Evolutionary conservation across 2,797 vertebrate genomes (phyloP), one percentile per base, ranked within the genome.

Genomic region (Mus caroli): DNA sequence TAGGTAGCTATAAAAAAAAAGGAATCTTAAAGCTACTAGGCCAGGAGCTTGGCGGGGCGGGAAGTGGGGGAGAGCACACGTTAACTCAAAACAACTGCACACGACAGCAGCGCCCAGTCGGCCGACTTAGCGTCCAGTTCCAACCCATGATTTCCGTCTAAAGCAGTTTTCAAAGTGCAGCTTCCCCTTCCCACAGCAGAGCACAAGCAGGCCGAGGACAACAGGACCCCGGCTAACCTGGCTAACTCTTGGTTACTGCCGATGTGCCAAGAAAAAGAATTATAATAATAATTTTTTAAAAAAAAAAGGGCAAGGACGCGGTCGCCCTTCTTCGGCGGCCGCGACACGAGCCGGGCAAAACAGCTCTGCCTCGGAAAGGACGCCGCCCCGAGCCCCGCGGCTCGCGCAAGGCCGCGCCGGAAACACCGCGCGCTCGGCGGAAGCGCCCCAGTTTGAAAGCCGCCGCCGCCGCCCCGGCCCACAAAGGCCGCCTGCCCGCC

Each of bases 341-440:
- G 28, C 24, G 50, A 15, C 69, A 11, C 43, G 11, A 56, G 28
- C 31, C 1, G 15, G 37, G 56, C 3, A 9, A 89, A 90, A 46
- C 88, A 43, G 89, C 60, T 75, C 4, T 8, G 22, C 43, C 78
- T 50, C 22, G 69, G 52, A 17, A 17, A 50, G 24, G 43, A 9
- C 43, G 73, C 46, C 78, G 64, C 94, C 92, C 82, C 43, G 6
- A 67, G 46, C 19, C 80, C 56, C 43, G 46, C 64, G 40, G 12
- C 94, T 80, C 71, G 22, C 37, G 88, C 69, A 28, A 37, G 56
- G 26, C 75, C 84, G 17, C 50, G 78, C 96, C 94, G 94, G 80
- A 90, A 90, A 88, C 94, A 52, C 95, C 96, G 96, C 97, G 90
- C 92, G 79, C n/a, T 37, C 86, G 78, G 95, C 94, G 94, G 95